Evolutionary conservation across 2,113 vertebrate species (phyloP).

Genomic region (Calcarius ornatus): DNA sequence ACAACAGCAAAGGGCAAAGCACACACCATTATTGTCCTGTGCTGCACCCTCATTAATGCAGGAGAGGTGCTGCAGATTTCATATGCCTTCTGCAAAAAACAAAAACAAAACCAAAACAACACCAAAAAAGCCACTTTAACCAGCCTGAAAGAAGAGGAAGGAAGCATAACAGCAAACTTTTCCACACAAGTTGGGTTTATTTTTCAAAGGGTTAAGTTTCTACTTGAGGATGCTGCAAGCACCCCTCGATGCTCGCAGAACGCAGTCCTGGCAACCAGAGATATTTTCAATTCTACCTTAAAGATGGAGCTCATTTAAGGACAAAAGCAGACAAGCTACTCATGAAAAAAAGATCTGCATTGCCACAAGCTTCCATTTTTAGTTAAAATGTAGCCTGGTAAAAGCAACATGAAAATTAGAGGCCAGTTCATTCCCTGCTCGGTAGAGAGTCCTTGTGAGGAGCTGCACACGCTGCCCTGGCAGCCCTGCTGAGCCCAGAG

Average conservation of each 20-base stretch:
- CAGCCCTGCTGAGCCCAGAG: background rate
- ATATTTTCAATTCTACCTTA: background rate
- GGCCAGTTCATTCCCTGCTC: background rate
- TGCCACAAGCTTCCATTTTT: conserved; percentile 45
- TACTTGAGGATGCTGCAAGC: background rate
- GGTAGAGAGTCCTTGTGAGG: background rate
- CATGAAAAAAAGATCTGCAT: background rate
- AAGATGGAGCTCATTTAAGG: background rate
- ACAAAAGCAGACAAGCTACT: background rate
- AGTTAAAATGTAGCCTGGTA: conserved; percentile 27
- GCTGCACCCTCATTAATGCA: conserved; percentile 52
- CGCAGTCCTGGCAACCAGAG: background rate
- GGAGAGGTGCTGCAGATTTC: conserved; percentile 44
- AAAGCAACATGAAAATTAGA: conserved; percentile 45
- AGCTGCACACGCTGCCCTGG: background rate
- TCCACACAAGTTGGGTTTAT: background rate
- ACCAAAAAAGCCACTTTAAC: background rate
- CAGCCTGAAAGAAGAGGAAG: conserved; percentile 13
- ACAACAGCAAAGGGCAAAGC: conserved; percentile 19
- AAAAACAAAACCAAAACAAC: conserved; percentile 19
- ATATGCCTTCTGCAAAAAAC: conserved; percentile 38
- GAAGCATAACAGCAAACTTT: conserved; percentile 4
- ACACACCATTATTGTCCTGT: conserved; percentile 34
- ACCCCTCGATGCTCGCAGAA: background rate
- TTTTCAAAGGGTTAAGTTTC: background rate